Evolutionary conservation across 2,888 invertebrate genomes (phyloP).

Genomic region (Leistus spinibarbis): DNA sequence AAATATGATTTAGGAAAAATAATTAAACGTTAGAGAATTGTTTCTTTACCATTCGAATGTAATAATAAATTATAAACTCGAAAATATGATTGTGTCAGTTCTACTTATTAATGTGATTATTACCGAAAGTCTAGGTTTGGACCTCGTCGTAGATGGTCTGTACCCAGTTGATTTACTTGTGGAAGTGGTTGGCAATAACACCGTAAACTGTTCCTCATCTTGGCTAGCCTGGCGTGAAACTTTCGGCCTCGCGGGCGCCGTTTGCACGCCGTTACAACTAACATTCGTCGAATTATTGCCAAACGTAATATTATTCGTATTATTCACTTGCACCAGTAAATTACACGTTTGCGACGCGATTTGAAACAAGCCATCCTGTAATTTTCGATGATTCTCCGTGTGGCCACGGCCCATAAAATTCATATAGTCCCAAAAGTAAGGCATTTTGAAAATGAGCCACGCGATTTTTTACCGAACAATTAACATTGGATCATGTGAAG

Average conservation of each 20-base stretch:
- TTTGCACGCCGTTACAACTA: slow-evolving; percentile 60
- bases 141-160: slow-evolving; percentile 28
- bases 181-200: slow-evolving; percentile 60
- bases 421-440: slow-evolving; percentile 66
- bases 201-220: slow-evolving; percentile 58
- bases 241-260: slow-evolving; percentile 34
- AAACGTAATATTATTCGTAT: slow-evolving; percentile 76
- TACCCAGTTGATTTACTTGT: slow-evolving; percentile 43
- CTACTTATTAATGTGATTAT: slow-evolving; percentile 43
- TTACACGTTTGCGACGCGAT: slow-evolving; percentile 81
- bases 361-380: slow-evolving; percentile 78
- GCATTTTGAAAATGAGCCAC: slow-evolving; percentile 55
- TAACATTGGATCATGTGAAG: neutral
- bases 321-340: slow-evolving; percentile 76
- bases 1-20: neutral
- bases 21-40: neutral
- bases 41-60: neutral
- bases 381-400: slow-evolving; percentile 65
- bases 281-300: slow-evolving; percentile 69
- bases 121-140: slow-evolving; percentile 67
- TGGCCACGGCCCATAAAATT: slow-evolving; percentile 50
- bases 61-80: neutral
- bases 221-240: slow-evolving; percentile 38
- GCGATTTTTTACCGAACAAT: neutral
- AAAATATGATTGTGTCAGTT: neutral